These are phyloP conservation scores for Diadema setosum DNA, from an alignment of 35 echinoderm and acorn worm species.

Conservation along the genomic window DNA sequence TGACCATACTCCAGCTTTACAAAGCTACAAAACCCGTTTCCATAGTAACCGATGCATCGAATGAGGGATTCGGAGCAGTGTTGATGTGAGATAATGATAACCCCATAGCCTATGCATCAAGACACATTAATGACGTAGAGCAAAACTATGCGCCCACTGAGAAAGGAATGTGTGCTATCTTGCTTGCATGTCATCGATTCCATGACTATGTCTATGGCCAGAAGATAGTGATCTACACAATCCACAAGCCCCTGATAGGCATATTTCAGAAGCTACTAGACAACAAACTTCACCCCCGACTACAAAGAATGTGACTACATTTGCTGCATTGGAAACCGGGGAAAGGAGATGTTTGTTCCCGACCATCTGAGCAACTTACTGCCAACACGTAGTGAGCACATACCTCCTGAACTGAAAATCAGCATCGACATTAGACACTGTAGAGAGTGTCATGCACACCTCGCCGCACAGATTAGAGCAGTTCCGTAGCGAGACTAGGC, in stretches of 20 bases:
- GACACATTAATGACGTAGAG: background rate
- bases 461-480: background rate
- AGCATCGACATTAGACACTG: background rate
- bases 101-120: slow-evolving; percentile 52
- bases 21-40: slow-evolving; percentile 2
- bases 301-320: slow-evolving; percentile 33
- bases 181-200: too few species aligned
- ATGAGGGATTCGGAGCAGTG: slow-evolving; percentile 32
- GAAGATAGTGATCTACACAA: slow-evolving; percentile 25
- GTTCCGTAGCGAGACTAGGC: background rate
- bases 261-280: slow-evolving; percentile 66
- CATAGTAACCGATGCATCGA: slow-evolving; percentile 41
- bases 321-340: slow-evolving; percentile 15
- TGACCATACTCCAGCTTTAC: slow-evolving; percentile 12
- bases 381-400: background rate
- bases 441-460: background rate
- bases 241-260: slow-evolving; percentile 56
- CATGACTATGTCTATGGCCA: slow-evolving; percentile 25
- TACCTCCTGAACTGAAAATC: background rate
- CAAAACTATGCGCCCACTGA: slow-evolving; percentile 5
- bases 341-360: slow-evolving; percentile 6
- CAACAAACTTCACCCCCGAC: slow-evolving; percentile 21
- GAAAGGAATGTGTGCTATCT: slow-evolving; percentile 24
- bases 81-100: background rate
- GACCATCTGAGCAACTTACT: background rate